Conservation (phyloP, 2,888 invertebrate genomes). For the Synergus gifuensis region DNA sequence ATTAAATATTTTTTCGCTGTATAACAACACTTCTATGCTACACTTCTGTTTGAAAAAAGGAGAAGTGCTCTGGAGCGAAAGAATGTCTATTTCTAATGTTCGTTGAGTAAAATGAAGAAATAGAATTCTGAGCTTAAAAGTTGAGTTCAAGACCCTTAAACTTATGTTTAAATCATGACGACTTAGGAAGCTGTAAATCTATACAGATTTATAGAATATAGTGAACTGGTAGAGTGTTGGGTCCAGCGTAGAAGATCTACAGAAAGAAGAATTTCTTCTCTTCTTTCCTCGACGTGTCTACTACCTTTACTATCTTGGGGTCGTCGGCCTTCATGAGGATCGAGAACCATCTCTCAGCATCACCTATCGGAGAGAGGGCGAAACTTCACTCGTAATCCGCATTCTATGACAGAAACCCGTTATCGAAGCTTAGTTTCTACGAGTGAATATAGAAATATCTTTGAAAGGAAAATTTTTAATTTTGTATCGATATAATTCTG, state of each 20-base stretch:
- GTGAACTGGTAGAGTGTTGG: slow-evolving; percentile 43
- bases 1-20: neutral
- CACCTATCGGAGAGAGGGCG: slow-evolving; percentile 72
- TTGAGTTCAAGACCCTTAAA: too few species aligned
- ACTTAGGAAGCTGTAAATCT: too few species aligned
- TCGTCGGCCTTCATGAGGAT: slow-evolving; percentile 74
- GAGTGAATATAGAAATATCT: slow-evolving; percentile 40
- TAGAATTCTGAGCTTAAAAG: too few species aligned
- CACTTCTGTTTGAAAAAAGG: neutral
- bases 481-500: neutral
- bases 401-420: slow-evolving; percentile 70
- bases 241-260: slow-evolving; percentile 49
- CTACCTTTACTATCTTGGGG: slow-evolving; percentile 61
- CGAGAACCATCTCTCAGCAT: slow-evolving; percentile 72
- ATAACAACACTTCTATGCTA: too few species aligned
- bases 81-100: too few species aligned
- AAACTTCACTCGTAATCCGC: slow-evolving; percentile 66
- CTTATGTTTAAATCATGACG: too few species aligned
- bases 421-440: slow-evolving; percentile 56
- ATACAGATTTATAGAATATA: slow-evolving; percentile 42
- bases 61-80: neutral
- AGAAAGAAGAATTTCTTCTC: slow-evolving; percentile 39
- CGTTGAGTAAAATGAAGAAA: too few species aligned
- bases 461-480: slow-evolving; percentile 48
- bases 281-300: slow-evolving; percentile 46